Evolutionary conservation across 2,888 invertebrate species (phyloP).

Genomic region (Seira sanloemensis): DNA sequence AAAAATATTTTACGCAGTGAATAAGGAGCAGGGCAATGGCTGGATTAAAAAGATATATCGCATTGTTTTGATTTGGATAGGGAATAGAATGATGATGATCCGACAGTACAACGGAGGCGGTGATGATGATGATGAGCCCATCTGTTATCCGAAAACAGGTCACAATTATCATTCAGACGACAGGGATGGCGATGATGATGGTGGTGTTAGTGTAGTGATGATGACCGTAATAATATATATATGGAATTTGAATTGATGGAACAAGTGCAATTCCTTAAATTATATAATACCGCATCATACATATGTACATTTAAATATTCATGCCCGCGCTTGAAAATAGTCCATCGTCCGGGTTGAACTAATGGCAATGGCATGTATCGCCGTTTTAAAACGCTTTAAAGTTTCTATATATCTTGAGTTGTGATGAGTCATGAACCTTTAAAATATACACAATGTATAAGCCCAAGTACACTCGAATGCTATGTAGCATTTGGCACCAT

Average conservation of each 20-base stretch:
- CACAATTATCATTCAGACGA: conserved; percentile 10
- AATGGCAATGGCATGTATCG: too few relatives aligned
- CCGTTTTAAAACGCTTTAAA: background rate
- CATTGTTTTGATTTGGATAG: background rate
- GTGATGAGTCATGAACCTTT: background rate
- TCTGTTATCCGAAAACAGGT: conserved; percentile 54
- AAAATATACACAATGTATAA: background rate
- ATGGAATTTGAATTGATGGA: conserved; percentile 20
- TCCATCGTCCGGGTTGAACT: too few relatives aligned
- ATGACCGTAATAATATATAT: background rate
- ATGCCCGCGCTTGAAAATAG: too few relatives aligned
- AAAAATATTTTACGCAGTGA: background rate
- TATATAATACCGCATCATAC: background rate
- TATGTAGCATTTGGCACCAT: background rate
- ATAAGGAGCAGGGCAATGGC: background rate
- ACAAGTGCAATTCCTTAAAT: conserved; percentile 14
- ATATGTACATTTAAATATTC: background rate
- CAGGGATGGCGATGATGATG: conserved; percentile 20
- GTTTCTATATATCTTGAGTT: background rate
- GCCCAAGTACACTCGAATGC: background rate
- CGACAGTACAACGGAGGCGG: too few relatives aligned
- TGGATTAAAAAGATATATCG: too few relatives aligned
- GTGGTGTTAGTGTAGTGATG: conserved; percentile 21
- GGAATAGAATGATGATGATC: conserved; percentile 24
- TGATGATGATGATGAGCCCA: conserved; percentile 50